Conservation (phyloP, 64 coral and sea anemone species). For the Montipora cactus region DNA sequence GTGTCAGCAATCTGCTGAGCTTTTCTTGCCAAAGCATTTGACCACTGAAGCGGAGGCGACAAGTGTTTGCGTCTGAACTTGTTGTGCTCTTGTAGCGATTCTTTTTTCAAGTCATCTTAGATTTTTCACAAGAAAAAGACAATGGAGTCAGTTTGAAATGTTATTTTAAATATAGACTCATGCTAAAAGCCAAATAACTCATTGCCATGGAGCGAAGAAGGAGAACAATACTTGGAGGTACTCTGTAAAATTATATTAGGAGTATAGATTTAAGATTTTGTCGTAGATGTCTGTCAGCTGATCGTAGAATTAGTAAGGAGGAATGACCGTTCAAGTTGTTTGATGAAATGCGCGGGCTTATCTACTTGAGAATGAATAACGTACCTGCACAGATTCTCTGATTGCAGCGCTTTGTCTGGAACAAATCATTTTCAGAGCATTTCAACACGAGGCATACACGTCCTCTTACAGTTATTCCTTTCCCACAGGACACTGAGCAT, state of each 20-base stretch:
- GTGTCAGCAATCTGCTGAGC: constrained; percentile 74
- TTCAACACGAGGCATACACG: constrained; percentile 32
- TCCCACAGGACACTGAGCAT: constrained; percentile 59
- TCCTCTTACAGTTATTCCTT: constrained; percentile 48
- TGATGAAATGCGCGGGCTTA: neutral
- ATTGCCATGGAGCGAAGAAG: too few species aligned
- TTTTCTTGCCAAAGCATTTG: constrained; percentile 61
- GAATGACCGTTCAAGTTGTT: neutral
- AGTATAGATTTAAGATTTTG: too few species aligned
- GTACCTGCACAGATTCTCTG: constrained; percentile 63
- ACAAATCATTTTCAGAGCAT: constrained; percentile 60
- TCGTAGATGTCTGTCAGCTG: too few species aligned
- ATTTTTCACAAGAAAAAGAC: neutral
- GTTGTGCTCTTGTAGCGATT: constrained; percentile 78
- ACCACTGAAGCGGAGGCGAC: constrained; percentile 74
- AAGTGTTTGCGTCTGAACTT: constrained; percentile 72
- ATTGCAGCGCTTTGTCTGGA: constrained; percentile 48
- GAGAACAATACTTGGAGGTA: too few species aligned
- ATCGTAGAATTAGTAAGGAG: too few species aligned
- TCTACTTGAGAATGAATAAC: neutral
- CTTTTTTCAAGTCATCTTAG: constrained; percentile 60
- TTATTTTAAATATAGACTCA: neutral
- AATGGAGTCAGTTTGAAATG: neutral
- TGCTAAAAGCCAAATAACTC: too few species aligned
- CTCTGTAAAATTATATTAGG: too few species aligned